These are phyloP conservation scores for Meriones unguiculatus DNA, from an alignment of 2,113 vertebrate genomes.

Conservation along the genomic window DNA sequence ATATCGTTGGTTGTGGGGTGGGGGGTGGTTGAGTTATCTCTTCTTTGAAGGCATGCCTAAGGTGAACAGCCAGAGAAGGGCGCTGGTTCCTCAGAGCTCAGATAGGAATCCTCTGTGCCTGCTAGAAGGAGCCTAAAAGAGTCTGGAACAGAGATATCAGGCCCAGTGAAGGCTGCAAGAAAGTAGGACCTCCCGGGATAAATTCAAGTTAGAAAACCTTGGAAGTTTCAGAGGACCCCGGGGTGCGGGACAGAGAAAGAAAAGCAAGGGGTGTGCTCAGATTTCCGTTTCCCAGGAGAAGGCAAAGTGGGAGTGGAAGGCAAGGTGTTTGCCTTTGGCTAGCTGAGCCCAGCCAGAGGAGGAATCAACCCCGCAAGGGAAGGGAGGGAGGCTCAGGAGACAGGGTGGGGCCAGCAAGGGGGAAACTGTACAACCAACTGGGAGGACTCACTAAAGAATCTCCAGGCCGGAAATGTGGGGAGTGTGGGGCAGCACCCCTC, in stretches of 20 bases:
- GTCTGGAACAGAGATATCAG: background rate
- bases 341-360: background rate
- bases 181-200: background rate
- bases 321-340: constrained; percentile 61
- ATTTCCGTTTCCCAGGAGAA: background rate
- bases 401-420: constrained; percentile 35
- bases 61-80: background rate
- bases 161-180: background rate
- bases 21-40: background rate
- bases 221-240: background rate
- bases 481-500: constrained; percentile 69
- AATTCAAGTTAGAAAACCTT: background rate
- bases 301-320: constrained; percentile 10
- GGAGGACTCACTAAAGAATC: constrained; percentile 54
- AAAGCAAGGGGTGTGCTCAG: background rate
- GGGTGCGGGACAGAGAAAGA: background rate
- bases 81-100: background rate
- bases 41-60: constrained; percentile 11
- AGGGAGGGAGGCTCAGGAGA: constrained; percentile 30
- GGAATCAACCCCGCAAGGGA: background rate
- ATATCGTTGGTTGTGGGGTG: background rate
- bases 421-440: constrained; percentile 21
- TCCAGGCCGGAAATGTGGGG: background rate
- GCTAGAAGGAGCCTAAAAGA: background rate
- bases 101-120: background rate